Conservation (phyloP, 1,140 invertebrate genomes). For the Scaptomyza hsui region DNA sequence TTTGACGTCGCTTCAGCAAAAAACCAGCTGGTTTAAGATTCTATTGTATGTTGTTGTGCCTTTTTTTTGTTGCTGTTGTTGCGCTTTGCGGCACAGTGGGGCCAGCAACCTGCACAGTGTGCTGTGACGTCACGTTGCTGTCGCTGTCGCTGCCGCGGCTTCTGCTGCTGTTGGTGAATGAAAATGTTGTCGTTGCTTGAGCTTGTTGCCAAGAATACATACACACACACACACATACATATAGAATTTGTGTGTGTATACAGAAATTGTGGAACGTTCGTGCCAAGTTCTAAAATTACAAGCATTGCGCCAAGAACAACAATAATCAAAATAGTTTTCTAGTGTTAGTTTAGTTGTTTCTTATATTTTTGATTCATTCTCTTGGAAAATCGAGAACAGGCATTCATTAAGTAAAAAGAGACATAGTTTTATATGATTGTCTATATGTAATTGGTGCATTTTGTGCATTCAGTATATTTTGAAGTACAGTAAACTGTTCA, state of each 20-base stretch:
- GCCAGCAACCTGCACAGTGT: slow-evolving; percentile 58
- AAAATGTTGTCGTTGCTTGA: slow-evolving; percentile 38
- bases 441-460: no score
- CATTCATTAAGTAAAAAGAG: slow-evolving; percentile 24
- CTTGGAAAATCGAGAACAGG: slow-evolving; percentile 62
- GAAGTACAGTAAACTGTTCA: background rate
- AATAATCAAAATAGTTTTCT: slow-evolving; percentile 19
- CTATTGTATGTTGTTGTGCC: slow-evolving; percentile 18
- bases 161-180: slow-evolving; percentile 37
- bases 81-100: slow-evolving; percentile 54
- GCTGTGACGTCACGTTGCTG: slow-evolving; percentile 63
- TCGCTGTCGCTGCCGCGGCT: slow-evolving; percentile 11
- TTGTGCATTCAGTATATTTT: no score
- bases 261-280: slow-evolving; percentile 44
- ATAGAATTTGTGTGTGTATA: slow-evolving; percentile 8
- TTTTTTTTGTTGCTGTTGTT: slow-evolving; percentile 15
- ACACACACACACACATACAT: slow-evolving; percentile 19
- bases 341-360: background rate
- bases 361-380: slow-evolving; percentile 51
- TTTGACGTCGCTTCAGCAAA: slow-evolving; percentile 42
- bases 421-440: no score
- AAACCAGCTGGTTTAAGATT: slow-evolving; percentile 48
- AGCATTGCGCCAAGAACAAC: slow-evolving; percentile 50
- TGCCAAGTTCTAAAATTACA: slow-evolving; percentile 82
- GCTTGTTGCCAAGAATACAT: slow-evolving; percentile 48